These are phyloP conservation scores for Heliconius hermathena DNA, from an alignment of 1,140 invertebrate species.

Conservation along the genomic window DNA sequence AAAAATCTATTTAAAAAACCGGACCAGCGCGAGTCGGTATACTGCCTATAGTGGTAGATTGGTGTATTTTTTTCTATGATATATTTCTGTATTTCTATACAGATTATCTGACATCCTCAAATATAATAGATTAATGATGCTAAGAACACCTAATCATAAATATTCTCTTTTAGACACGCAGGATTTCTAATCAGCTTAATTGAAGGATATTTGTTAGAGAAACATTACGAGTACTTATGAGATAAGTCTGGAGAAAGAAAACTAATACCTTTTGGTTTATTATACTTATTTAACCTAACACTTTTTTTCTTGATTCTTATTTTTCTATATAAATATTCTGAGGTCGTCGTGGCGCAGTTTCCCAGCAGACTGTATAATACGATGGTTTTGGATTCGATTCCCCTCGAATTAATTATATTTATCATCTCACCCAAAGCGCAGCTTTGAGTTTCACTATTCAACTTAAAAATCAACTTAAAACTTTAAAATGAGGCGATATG, in stretches of 20 bases:
- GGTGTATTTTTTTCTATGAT: neutral
- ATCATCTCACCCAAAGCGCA: no score
- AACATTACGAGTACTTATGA: neutral
- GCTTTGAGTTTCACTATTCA: no score
- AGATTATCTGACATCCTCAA: neutral
- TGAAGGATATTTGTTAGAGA: neutral
- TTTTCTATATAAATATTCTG: no score
- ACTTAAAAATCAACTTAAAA: no score
- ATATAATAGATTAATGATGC: conserved; percentile 6
- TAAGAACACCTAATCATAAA: neutral
- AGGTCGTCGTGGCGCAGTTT: no score
- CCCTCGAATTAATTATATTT: no score
- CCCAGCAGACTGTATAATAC: no score
- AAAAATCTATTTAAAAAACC: no score
- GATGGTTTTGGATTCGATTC: no score
- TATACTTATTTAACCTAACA: neutral
- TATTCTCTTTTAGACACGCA: neutral
- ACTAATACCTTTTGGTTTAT: neutral
- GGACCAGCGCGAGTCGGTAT: no score
- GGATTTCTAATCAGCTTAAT: neutral
- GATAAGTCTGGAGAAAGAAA: neutral
- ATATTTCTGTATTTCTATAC: neutral
- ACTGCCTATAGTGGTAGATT: no score
- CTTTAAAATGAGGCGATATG: no score
- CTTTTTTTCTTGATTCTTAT: neutral